These are phyloP conservation scores for Drosophila paranaensis DNA, from an alignment of 2,888 invertebrate species.

Conservation along the genomic window DNA sequence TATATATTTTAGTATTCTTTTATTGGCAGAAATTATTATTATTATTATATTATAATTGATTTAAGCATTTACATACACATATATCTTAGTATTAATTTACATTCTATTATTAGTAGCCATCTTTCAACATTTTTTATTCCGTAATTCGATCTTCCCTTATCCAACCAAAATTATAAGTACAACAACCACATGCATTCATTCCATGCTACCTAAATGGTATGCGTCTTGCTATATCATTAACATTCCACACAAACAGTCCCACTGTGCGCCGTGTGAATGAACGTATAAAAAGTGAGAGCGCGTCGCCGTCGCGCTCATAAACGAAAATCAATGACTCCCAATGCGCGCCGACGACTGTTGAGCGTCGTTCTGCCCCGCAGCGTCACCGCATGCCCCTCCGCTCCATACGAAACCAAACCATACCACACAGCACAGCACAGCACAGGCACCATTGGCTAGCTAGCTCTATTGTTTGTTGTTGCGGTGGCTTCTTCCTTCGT, in stretches of 20 bases:
- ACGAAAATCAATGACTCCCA: conserved; percentile 79
- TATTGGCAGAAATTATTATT: too few relatives aligned
- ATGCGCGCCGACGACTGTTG: conserved; percentile 50
- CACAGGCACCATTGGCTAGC: not conserved
- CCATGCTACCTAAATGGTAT: conserved; percentile 13
- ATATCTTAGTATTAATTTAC: too few relatives aligned
- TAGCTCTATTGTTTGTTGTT: conserved; percentile 38
- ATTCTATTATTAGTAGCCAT: not conserved
- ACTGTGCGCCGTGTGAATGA: conserved; percentile 75
- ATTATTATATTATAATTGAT: too few relatives aligned
- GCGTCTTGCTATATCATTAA: conserved; percentile 23
- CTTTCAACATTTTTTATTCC: not conserved
- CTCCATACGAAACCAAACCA: not conserved
- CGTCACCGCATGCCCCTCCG: not conserved
- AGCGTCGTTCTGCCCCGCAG: conserved; percentile 31
- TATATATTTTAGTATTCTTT: too few relatives aligned
- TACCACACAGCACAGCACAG: conserved; percentile 4
- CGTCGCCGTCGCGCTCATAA: conserved; percentile 66
- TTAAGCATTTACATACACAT: not conserved
- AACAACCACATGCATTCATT: not conserved
- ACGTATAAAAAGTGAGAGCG: conserved; percentile 79
- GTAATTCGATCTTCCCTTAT: not conserved
- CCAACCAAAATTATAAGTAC: not conserved
- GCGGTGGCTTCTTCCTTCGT: conserved; percentile 47
- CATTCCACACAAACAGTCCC: conserved; percentile 33